Percentiles rank a stretch among this genome's conserved stretches.
phyloP scores from a whole-genome alignment of 2,113 vertebrate species.

The Hippocampus mohnikei region DNA sequence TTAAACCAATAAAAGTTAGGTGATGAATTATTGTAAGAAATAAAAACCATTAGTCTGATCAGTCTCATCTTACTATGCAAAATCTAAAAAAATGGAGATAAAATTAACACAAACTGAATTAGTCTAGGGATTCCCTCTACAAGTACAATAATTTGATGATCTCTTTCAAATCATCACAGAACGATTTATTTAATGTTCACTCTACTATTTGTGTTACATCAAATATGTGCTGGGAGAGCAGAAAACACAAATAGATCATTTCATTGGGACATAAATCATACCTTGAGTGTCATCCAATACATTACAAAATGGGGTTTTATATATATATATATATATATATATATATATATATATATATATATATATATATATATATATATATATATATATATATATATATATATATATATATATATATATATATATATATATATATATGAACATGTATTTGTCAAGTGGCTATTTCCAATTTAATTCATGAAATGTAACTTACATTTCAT shows the following conservation, averaged over 20 bases:
- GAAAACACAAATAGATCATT: not conserved
- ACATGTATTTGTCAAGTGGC: not conserved
- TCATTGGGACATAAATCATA: not conserved
- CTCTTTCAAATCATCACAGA: conserved; percentile 10
- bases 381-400: too few species aligned
- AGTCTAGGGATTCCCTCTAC: conserved; percentile 20
- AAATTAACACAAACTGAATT: conserved; percentile 60
- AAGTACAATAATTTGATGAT: conserved; percentile 16
- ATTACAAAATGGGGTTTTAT: not conserved
- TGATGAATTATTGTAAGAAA: conserved; percentile 76
- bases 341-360: not conserved
- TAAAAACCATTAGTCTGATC: conserved; percentile 68
- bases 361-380: too few species aligned
- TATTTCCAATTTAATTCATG: not conserved
- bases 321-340: not conserved
- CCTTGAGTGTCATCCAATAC: not conserved
- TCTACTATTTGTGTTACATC: not conserved
- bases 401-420: too few species aligned
- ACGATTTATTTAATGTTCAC: not conserved
- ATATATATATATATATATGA: not conserved
- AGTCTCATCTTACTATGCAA: conserved; percentile 51
- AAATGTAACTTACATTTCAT: not conserved
- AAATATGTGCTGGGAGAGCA: not conserved
- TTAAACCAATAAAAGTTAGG: conserved; percentile 76
- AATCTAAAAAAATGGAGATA: conserved; percentile 57